phyloP scores from a whole-genome alignment of 2,797 vertebrate species.

The Momotus momota region DNA sequence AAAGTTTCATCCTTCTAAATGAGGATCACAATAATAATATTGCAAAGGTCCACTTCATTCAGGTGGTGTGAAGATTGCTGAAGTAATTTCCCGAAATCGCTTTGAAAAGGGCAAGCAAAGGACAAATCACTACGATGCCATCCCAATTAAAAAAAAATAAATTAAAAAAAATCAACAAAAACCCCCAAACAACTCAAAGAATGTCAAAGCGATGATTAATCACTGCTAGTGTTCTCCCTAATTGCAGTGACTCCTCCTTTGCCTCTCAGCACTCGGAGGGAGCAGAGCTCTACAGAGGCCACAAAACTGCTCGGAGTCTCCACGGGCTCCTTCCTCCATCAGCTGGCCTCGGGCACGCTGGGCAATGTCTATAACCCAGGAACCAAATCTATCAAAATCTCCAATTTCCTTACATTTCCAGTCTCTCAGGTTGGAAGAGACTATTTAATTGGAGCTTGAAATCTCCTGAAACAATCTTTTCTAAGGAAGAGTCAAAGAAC shows the following conservation, averaged over 20 bases:
- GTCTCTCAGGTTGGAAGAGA: background rate
- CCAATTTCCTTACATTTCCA: background rate
- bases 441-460: background rate
- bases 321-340: background rate
- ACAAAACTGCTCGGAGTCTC: background rate
- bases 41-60: background rate
- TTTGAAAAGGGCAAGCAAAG: background rate
- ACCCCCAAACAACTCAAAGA: background rate
- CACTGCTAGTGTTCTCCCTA: background rate
- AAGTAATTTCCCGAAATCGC: background rate
- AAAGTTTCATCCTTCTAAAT: background rate
- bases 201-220: background rate
- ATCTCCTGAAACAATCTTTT: background rate
- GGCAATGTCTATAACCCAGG: background rate
- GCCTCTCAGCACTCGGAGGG: background rate
- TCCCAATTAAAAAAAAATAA: background rate
- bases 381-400: background rate
- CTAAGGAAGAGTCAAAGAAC: background rate
- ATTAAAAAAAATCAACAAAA: background rate
- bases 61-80: background rate
- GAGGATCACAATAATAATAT: background rate
- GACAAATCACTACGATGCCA: background rate
- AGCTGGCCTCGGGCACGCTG: rapidly evolving
- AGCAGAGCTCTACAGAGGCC: background rate
- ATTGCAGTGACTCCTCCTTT: background rate